Base-by-base conservation (phyloP, 2,113 vertebrate genomes). In the Siniperca knerii region DNA sequence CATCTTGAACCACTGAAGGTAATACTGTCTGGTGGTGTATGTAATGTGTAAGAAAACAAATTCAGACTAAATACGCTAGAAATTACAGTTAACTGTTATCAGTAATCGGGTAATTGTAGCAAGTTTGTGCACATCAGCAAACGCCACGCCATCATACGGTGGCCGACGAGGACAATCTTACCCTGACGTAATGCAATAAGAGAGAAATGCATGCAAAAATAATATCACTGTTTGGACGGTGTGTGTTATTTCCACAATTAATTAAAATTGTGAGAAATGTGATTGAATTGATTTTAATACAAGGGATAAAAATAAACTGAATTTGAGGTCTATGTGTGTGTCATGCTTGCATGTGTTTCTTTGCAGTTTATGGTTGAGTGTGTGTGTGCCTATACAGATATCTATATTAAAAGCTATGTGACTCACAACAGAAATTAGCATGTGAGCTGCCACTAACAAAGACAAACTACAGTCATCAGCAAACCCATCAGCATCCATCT, bases 81-180 rank as follows among this genome's bases (percentile, higher is more conserved):
- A 44, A 42, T 0, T 0, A 33, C 16, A 46, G 61, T 21, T 29
- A n/a, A 33, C 16, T 40, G 61, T 18, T 29, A n/a, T 37, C 9
- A 21, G 6, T 25, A 7, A 16, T 16, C 6, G 4, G 6, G 1
- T 76, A 37, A 54, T n/a, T 10, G 11, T 9, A 8, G 23, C 4
- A 33, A 54, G 6, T 23, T 33, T 25, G 44, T 23, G 16, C 57
- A 67, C 84, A 33, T 65, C 55, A 25, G 72, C 23, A 76, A 90
- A 89, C 87, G 93, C 93, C 95, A 96, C 96, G 95, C 92, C 95
- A 95, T 74, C 93, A 64, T 91, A 96, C 95, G 94, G 95, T 89
- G 83, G 92, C 92, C 91, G 90, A 25, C 0, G 57, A 92, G 91
- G 91, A 76, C 77, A 54, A 70, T 1, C 8, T 0, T 13, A 8